These are phyloP conservation scores for Scophthalmus maximus DNA, from an alignment of 2,113 vertebrate species.

Conservation along the genomic window DNA sequence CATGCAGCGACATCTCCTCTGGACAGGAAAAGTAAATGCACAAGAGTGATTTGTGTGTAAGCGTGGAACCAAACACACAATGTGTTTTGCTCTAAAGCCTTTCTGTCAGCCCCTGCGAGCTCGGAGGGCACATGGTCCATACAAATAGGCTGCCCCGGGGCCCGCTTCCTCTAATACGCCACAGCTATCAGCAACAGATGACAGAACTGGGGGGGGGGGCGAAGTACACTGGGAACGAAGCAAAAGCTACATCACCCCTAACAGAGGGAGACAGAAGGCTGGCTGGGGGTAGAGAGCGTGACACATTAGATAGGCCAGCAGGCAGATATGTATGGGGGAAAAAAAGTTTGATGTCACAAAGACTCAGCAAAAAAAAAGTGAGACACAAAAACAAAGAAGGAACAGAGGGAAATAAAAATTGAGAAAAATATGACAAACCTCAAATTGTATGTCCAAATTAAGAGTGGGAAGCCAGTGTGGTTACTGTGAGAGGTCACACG, in stretches of 20 bases:
- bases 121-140: conserved; percentile 57
- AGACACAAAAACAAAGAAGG: background rate
- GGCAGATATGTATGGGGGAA: background rate
- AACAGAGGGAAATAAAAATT: background rate
- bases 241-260: conserved; percentile 45
- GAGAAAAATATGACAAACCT: background rate
- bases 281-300: conserved; percentile 6
- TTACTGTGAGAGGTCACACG: conserved; percentile 48
- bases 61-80: conserved; percentile 64
- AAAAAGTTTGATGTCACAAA: conserved; percentile 5
- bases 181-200: conserved; percentile 73
- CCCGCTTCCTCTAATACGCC: conserved; percentile 63
- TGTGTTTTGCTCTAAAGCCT: conserved; percentile 69
- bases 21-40: conserved; percentile 75
- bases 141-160: conserved; percentile 71
- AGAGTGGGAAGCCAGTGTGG: conserved; percentile 6
- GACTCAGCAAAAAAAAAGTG: background rate
- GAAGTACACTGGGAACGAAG: conserved; percentile 15
- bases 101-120: conserved; percentile 71
- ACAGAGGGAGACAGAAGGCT: conserved; percentile 37
- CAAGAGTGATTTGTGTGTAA: conserved; percentile 73
- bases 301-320: background rate
- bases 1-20: conserved; percentile 61
- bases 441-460: background rate
- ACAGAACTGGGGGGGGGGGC: conserved; percentile 46